Conservation (phyloP, 2,113 vertebrate species). For the Andinoacara biseriatus region DNA sequence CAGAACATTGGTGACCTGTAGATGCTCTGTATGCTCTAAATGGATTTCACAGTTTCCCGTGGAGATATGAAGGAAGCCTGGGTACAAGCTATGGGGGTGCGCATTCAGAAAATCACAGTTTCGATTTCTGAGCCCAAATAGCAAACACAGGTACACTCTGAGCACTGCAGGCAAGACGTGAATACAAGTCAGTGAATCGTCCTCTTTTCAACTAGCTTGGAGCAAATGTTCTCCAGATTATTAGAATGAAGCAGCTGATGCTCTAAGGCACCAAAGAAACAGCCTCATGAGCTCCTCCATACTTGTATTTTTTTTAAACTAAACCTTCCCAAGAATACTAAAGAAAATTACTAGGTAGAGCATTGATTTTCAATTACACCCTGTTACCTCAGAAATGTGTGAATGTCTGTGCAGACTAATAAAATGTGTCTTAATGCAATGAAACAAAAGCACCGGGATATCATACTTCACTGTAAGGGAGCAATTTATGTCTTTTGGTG, state of each 20-base stretch:
- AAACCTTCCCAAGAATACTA: neutral
- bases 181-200: constrained; percentile 27
- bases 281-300: neutral
- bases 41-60: constrained; percentile 63
- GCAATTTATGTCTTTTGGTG: neutral
- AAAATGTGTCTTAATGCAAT: neutral
- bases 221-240: constrained; percentile 3
- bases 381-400: constrained; percentile 7
- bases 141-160: constrained; percentile 44
- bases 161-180: constrained; percentile 20
- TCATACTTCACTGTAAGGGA: constrained; percentile 11
- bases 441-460: neutral
- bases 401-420: constrained; percentile 11
- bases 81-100: constrained; percentile 34
- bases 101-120: constrained; percentile 57
- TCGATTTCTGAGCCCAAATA: constrained; percentile 41
- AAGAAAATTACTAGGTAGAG: neutral
- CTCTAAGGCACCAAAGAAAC: neutral
- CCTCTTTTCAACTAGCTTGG: neutral
- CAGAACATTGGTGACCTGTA: constrained; percentile 47
- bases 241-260: neutral
- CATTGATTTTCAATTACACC: neutral
- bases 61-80: constrained; percentile 53
- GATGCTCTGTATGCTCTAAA: constrained; percentile 52
- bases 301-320: neutral